Evolutionary conservation across 2,113 vertebrate genomes (phyloP).

Genomic region (Psephotus haematonotus): DNA sequence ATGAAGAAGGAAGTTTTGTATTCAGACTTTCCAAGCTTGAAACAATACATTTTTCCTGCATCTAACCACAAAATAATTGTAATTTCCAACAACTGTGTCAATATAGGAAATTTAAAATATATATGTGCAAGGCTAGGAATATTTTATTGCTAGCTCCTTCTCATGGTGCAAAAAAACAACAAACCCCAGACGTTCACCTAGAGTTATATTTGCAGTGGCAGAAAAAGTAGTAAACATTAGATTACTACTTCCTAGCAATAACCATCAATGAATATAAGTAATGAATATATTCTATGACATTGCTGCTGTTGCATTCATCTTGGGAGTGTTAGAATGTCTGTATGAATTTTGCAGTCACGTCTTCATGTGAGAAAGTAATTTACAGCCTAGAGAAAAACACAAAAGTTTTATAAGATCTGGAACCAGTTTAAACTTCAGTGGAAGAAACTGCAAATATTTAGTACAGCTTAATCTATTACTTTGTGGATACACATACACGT

Average conservation of each 20-base stretch:
- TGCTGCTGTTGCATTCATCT: conserved; percentile 2
- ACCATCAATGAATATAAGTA: not conserved
- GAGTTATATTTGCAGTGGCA: not conserved
- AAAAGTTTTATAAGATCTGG: not conserved
- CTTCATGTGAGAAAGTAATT: conserved; percentile 13
- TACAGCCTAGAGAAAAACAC: not conserved
- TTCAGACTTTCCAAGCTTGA: not conserved
- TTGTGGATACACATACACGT: not conserved
- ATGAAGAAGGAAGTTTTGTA: not conserved
- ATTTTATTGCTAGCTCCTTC: not conserved
- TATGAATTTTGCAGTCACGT: conserved; percentile 43
- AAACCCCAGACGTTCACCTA: not conserved
- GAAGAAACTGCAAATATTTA: not conserved
- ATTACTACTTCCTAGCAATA: not conserved
- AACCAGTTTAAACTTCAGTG: not conserved
- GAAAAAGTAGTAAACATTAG: not conserved
- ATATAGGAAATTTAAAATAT: not conserved
- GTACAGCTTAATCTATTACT: not conserved
- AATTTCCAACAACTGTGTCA: not conserved
- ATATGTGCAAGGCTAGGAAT: fast-evolving
- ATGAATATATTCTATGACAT: conserved; percentile 43
- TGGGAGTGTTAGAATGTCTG: not conserved
- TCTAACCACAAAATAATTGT: not conserved
- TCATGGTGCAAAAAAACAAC: not conserved
- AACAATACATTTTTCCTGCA: not conserved